Percentiles rank a stretch among this genome's conserved stretches.
Conservation (phyloP, 2,888 invertebrate genomes). For the Helicoverpa assulta region DNA sequence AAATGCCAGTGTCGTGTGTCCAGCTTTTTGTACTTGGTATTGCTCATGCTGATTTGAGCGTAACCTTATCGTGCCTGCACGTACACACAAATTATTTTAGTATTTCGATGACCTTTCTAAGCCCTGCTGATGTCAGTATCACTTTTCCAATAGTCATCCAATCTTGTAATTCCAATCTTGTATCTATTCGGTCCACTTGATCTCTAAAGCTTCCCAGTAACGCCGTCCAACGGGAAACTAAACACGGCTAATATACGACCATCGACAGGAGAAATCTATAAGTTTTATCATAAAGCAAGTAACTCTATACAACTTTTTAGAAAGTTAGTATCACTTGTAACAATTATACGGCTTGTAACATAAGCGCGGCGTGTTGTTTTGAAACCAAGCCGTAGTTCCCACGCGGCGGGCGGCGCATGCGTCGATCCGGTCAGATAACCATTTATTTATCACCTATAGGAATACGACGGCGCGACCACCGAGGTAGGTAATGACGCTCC, state of each 20-base stretch:
- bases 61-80: neutral
- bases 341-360: slow-evolving; percentile 64
- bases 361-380: slow-evolving; percentile 58
- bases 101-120: neutral
- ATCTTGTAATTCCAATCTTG: too few relatives aligned
- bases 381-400: slow-evolving; percentile 70
- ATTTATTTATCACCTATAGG: slow-evolving; percentile 77
- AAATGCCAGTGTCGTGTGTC: slow-evolving; percentile 53
- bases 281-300: slow-evolving; percentile 58
- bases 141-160: slow-evolving; percentile 25
- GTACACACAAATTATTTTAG: neutral
- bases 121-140: slow-evolving; percentile 5
- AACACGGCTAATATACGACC: slow-evolving; percentile 24
- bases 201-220: slow-evolving; percentile 14
- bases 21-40: slow-evolving; percentile 19
- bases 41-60: slow-evolving; percentile 6
- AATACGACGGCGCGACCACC: slow-evolving; percentile 65
- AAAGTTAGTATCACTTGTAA: slow-evolving; percentile 64
- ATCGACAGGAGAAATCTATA: slow-evolving; percentile 51
- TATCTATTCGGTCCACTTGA: slow-evolving; percentile 8
- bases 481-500: slow-evolving; percentile 56
- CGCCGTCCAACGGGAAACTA: slow-evolving; percentile 17
- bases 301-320: slow-evolving; percentile 62
- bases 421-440: slow-evolving; percentile 74
- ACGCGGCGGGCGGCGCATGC: slow-evolving; percentile 68